Percentiles rank a stretch among this genome's conserved stretches.
Evolutionary conservation across 2,888 invertebrate species (phyloP).

Genomic region (Acanthosoma haemorrhoidale): DNA sequence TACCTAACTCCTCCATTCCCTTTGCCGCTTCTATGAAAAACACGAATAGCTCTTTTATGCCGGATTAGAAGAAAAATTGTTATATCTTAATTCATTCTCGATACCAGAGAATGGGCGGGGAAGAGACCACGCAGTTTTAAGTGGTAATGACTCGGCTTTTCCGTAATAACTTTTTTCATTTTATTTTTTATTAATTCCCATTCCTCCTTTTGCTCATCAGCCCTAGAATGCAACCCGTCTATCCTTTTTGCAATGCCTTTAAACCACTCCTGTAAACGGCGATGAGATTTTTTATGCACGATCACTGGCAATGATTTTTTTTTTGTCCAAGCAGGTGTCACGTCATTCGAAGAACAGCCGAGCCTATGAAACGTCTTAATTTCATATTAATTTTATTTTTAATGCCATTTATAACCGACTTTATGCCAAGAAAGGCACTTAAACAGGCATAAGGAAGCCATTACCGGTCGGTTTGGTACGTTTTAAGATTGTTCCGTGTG

Average conservation of each 20-base stretch:
- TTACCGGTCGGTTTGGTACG: too few species aligned
- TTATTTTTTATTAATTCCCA: background rate
- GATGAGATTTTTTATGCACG: too few species aligned
- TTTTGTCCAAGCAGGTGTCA: too few species aligned
- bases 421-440: too few species aligned
- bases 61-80: constrained; percentile 14
- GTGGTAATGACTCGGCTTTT: background rate
- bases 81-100: background rate
- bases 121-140: background rate
- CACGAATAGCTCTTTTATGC: constrained; percentile 14
- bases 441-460: too few species aligned
- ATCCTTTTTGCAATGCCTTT: background rate
- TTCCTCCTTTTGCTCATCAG: background rate
- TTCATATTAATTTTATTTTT: too few species aligned
- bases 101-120: background rate
- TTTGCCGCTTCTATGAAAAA: constrained; percentile 11
- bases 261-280: too few species aligned
- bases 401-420: too few species aligned
- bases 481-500: too few species aligned
- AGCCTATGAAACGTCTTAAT: too few species aligned
- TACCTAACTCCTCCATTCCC: background rate
- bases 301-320: too few species aligned
- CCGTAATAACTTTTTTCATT: background rate
- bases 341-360: too few species aligned
- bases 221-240: background rate